Percentiles rank a stretch among this genome's conserved stretches.
Conservation (phyloP, 2,113 vertebrate species). For the Calidris pugnax region DNA sequence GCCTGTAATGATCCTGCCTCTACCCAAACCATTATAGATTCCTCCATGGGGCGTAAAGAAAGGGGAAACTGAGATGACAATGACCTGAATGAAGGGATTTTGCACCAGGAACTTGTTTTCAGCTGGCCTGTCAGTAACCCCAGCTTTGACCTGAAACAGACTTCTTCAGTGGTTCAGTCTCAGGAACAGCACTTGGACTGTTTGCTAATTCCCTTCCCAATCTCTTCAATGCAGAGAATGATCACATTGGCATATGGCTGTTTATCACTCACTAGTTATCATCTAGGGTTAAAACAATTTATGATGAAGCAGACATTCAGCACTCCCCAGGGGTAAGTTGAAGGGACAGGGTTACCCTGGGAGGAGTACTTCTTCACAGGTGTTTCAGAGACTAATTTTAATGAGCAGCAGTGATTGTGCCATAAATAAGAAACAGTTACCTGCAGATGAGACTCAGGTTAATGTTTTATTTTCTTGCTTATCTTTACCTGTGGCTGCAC, state of each 20-base stretch:
- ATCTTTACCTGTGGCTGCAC: neutral
- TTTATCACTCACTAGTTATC: neutral
- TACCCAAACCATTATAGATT: neutral
- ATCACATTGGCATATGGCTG: neutral
- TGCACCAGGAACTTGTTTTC: neutral
- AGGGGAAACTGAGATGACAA: neutral
- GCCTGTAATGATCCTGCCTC: neutral
- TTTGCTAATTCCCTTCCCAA: neutral
- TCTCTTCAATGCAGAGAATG: neutral
- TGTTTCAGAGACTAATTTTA: neutral
- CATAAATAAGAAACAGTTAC: neutral
- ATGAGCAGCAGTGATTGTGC: neutral
- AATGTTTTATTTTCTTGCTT: neutral
- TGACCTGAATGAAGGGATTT: neutral
- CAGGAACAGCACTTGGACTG: fast-evolving
- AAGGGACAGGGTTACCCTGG: neutral
- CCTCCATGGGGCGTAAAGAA: neutral
- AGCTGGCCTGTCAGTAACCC: neutral
- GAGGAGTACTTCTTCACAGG: neutral
- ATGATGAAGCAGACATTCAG: neutral
- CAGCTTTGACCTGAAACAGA: neutral
- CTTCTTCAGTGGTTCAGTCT: neutral
- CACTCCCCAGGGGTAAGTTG: neutral
- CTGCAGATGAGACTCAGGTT: neutral
- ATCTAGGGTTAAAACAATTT: neutral